A percentile compares a stretch with the other conserved stretches of the same genome.
phyloP scores from a whole-genome alignment of 2,113 vertebrate genomes.

The Neotoma lepida region DNA sequence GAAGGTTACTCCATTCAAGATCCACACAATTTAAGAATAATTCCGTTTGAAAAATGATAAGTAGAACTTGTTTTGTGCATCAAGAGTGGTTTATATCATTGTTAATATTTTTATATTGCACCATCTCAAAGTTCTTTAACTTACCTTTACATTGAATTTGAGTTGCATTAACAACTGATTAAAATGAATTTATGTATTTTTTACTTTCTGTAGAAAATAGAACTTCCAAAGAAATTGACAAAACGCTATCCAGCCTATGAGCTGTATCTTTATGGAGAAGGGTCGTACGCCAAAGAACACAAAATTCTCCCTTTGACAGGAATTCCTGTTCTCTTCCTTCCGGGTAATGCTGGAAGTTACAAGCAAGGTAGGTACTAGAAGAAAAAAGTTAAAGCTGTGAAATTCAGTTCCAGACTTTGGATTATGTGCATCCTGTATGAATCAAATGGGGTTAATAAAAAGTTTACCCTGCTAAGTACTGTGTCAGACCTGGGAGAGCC shows the following conservation, averaged over 20 bases:
- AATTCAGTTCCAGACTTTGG: neutral
- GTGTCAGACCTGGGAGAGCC: neutral
- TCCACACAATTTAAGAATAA: neutral
- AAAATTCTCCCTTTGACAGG: slow-evolving; percentile 91
- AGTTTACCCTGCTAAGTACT: neutral
- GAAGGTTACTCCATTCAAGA: slow-evolving; percentile 35
- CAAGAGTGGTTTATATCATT: slow-evolving; percentile 23
- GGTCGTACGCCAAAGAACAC: slow-evolving; percentile 92
- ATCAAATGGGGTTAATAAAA: neutral
- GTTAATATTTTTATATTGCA: slow-evolving; percentile 43
- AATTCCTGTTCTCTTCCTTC: slow-evolving; percentile 97
- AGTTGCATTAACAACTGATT: slow-evolving; percentile 42
- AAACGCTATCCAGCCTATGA: slow-evolving; percentile 93
- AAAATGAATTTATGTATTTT: slow-evolving; percentile 28
- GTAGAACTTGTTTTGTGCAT: slow-evolving; percentile 22
- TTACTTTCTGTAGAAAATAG: slow-evolving; percentile 89
- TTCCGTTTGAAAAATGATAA: neutral
- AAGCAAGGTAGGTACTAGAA: slow-evolving; percentile 92
- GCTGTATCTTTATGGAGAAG: slow-evolving; percentile 97
- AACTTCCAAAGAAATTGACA: slow-evolving; percentile 91
- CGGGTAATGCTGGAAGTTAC: slow-evolving; percentile 97
- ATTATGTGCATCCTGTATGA: neutral
- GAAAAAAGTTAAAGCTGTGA: slow-evolving; percentile 19
- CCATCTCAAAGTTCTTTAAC: slow-evolving; percentile 15
- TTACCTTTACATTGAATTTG: slow-evolving; percentile 6